Evolutionary conservation across 2,113 vertebrate genomes (phyloP), one percentile per base, ranked within the genome.

Genomic region (Marmota flaviventris): DNA sequence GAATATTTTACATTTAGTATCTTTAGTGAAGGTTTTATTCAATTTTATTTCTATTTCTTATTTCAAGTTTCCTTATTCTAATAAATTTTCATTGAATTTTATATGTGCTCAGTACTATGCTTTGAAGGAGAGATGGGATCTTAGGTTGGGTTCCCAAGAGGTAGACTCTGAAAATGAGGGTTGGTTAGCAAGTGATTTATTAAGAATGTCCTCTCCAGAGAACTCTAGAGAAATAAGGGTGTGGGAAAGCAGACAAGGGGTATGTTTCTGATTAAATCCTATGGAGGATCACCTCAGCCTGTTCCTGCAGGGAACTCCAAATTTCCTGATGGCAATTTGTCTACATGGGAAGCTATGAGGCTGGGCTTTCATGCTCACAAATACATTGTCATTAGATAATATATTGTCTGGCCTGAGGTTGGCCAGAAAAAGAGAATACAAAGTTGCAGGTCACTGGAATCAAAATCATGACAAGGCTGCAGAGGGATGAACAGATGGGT

Each of bases 1-100:
- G 48, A 77, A 92, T 87, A 83, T 91, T 93, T 93, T 65, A 32
- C 51, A 97, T 91, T 93, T 75, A 94, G 56, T 86, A 58, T 8
- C 61, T 90, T 97, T 89, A 85, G 79, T 82, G 86, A 93, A 94
- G 76, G 8, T 94, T 97, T 97, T 87, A 97, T 95, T 96, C 95
- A 97, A 96, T 89, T 89, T n/a, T 84, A 76, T 88, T 96, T 96
- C 79, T 92, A 87, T 95, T 91, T 96, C 82, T 82, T 94, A 85
- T 95, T 91, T 83, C 77, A 88, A 95, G 61, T n/a, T n/a, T 88
- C 39, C 39, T 63, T 86, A 27, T 72, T 72, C 56, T 85, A 97
- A 93, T 91, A 97, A 96, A 95, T 96, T 78, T 96, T 93, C 91
- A 89, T 72, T 91, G 85, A 93, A 95, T 79, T 97, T 84, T 77